Conservation (phyloP, 2,888 invertebrate genomes). For the Hemistola chrysoprasaria region DNA sequence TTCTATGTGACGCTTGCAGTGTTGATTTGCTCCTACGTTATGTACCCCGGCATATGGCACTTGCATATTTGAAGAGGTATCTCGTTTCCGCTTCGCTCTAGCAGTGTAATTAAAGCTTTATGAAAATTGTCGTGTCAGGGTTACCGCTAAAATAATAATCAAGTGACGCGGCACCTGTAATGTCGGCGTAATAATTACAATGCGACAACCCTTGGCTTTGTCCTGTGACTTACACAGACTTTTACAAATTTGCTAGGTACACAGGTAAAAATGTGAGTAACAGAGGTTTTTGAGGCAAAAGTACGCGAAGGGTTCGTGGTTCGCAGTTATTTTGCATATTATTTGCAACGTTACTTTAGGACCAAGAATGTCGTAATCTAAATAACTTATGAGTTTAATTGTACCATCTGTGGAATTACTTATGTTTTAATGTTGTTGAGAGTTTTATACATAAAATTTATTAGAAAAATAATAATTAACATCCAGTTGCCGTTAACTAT, state of each 20-base stretch:
- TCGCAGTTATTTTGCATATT: slow-evolving; percentile 4
- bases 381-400: slow-evolving; percentile 17
- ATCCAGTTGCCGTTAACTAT: no score
- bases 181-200: slow-evolving; percentile 31
- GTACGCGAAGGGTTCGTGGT: neutral
- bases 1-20: slow-evolving; percentile 2
- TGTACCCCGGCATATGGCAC: slow-evolving; percentile 16
- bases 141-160: slow-evolving; percentile 48
- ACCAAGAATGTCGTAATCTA: slow-evolving; percentile 20
- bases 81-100: slow-evolving; percentile 24
- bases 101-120: slow-evolving; percentile 51
- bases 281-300: neutral
- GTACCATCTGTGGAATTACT: no score
- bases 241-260: no score
- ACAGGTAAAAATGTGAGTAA: no score
- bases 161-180: slow-evolving; percentile 28
- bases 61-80: slow-evolving; percentile 25
- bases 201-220: slow-evolving; percentile 24
- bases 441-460: no score
- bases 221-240: slow-evolving; percentile 3
- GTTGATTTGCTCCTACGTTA: slow-evolving; percentile 14
- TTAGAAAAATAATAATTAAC: no score
- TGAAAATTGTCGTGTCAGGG: slow-evolving; percentile 46
- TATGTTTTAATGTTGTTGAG: no score
- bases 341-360: slow-evolving; percentile 8